Conservation (phyloP, 2,888 invertebrate genomes). For the Strigamia crassipes region DNA sequence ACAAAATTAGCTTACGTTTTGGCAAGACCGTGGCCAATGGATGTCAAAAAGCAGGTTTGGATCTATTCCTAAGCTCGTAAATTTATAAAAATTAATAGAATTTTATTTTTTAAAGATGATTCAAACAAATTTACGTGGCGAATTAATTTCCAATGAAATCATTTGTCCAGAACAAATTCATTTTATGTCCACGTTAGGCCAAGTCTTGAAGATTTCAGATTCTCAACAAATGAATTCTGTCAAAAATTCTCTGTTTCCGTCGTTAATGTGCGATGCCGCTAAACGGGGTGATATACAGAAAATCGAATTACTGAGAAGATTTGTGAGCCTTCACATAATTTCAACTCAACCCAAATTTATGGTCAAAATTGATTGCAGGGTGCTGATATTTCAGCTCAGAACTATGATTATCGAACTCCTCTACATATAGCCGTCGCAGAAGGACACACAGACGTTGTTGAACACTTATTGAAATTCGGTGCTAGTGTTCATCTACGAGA, state of each 20-base stretch:
- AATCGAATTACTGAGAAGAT: not conserved
- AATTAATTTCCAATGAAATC: constrained; percentile 3
- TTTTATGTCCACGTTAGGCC: not conserved
- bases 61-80: not conserved
- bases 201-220: not conserved
- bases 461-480: constrained; percentile 75
- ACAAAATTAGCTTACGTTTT: constrained; percentile 89
- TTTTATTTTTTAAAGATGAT: constrained; percentile 18
- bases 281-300: not conserved
- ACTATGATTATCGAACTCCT: constrained; percentile 77
- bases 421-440: constrained; percentile 78
- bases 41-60: not conserved
- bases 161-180: not conserved
- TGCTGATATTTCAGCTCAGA: constrained; percentile 73
- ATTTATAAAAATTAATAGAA: not conserved
- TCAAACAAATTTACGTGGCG: constrained; percentile 24
- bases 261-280: constrained; percentile 4
- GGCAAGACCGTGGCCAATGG: constrained; percentile 65
- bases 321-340: not conserved
- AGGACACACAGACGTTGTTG: constrained; percentile 71
- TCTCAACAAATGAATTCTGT: not conserved
- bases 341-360: not conserved
- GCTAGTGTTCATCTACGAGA: constrained; percentile 82
- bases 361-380: constrained; percentile 62
- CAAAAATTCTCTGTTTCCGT: constrained; percentile 7